phyloP scores from a whole-genome alignment of 2,888 invertebrate species.

The Deladenus siricidicola region DNA sequence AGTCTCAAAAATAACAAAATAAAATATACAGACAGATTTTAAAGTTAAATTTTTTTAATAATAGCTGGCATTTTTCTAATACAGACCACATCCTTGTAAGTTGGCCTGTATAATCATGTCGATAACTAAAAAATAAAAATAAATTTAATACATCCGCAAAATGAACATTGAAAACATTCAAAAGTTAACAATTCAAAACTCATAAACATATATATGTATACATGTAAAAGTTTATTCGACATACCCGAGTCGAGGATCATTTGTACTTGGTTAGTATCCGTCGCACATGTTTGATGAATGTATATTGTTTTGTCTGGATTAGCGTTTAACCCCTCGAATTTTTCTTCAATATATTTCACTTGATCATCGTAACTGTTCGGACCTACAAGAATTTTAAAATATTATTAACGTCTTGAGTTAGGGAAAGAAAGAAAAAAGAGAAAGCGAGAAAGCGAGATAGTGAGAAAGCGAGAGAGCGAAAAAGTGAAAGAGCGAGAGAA shows the following conservation, averaged over 20 bases:
- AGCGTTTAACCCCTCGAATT: constrained; percentile 99
- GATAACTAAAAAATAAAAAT: constrained; percentile 31
- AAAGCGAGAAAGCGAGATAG: too few species aligned
- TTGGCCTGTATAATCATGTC: constrained; percentile 53
- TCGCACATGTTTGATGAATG: constrained; percentile 72
- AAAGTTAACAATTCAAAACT: too few species aligned
- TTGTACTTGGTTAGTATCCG: constrained; percentile 66
- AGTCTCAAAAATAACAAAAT: not conserved
- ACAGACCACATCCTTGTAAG: constrained; percentile 52
- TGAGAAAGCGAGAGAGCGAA: too few species aligned
- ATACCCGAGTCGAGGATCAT: constrained; percentile 45
- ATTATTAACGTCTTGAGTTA: too few species aligned
- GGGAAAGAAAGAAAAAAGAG: too few species aligned
- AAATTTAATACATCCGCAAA: not conserved
- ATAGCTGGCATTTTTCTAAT: constrained; percentile 25
- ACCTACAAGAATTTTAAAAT: constrained; percentile 61
- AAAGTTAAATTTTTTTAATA: not conserved
- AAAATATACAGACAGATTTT: not conserved
- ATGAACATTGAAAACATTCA: too few species aligned
- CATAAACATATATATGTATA: too few species aligned
- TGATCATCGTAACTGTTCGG: constrained; percentile 93
- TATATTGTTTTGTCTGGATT: constrained; percentile 99
- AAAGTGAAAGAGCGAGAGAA: too few species aligned
- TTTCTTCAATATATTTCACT: constrained; percentile 97
- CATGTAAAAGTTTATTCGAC: too few species aligned